A percentile compares a stretch with the other conserved stretches of the same genome.
Evolutionary conservation across 2,888 invertebrate genomes (phyloP).

Genomic region (Microplitis deprimator): DNA sequence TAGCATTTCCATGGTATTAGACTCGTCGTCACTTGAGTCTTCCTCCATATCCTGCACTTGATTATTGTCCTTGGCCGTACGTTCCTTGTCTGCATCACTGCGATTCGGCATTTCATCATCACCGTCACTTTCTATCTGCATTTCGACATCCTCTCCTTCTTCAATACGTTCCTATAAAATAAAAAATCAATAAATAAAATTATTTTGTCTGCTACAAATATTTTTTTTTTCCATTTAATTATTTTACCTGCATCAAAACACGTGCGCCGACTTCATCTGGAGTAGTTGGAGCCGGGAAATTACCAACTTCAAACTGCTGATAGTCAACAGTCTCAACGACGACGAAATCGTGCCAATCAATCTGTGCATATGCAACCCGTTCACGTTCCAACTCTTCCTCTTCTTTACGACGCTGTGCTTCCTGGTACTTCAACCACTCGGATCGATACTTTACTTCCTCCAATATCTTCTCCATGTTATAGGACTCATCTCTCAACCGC

Average conservation of each 20-base stretch:
- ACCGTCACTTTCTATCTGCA: slow-evolving; percentile 89
- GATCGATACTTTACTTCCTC: slow-evolving; percentile 95
- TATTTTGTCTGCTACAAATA: neutral
- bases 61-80: slow-evolving; percentile 72
- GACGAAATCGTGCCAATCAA: slow-evolving; percentile 99
- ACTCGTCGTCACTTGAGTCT: slow-evolving; percentile 83
- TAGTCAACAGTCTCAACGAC: slow-evolving; percentile 99
- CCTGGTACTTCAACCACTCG: slow-evolving; percentile 97
- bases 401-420: slow-evolving; percentile 91
- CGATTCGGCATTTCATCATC: slow-evolving; percentile 76
- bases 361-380: slow-evolving; percentile 95
- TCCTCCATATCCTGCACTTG: slow-evolving; percentile 94
- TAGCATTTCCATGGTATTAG: slow-evolving; percentile 67
- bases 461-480: slow-evolving; percentile 78
- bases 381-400: slow-evolving; percentile 97
- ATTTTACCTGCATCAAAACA: slow-evolving; percentile 84
- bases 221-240: neutral
- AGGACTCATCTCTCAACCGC: slow-evolving; percentile 84
- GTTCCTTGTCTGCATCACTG: slow-evolving; percentile 68
- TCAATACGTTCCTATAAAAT: slow-evolving; percentile 78
- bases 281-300: slow-evolving; percentile 97
- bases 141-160: slow-evolving; percentile 88
- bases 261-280: slow-evolving; percentile 97
- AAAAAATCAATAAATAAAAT: slow-evolving; percentile 10
- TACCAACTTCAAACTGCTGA: slow-evolving; percentile 94